These are phyloP conservation scores for Alces alces DNA, from an alignment of 2,113 vertebrate species.

Conservation along the genomic window DNA sequence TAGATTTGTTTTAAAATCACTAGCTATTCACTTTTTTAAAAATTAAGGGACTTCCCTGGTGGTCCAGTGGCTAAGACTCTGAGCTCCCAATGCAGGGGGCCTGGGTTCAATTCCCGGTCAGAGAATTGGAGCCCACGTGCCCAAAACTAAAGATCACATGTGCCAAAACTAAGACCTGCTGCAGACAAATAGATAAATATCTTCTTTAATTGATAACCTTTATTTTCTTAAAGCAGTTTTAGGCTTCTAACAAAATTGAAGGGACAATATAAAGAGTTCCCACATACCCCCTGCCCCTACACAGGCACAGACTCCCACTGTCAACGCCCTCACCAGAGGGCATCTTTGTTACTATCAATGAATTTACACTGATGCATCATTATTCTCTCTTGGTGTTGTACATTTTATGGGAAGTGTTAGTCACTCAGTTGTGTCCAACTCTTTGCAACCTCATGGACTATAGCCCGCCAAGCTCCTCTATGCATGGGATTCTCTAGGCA, in stretches of 20 bases:
- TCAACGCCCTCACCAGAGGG: neutral
- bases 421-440: neutral
- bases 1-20: neutral
- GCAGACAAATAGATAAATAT: neutral
- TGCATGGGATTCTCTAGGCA: neutral
- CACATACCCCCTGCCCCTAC: neutral
- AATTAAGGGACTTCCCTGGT: neutral
- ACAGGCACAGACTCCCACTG: neutral
- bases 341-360: neutral
- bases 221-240: neutral
- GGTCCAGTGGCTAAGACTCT: neutral
- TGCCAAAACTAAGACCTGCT: neutral
- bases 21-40: neutral
- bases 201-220: neutral
- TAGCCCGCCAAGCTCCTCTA: neutral
- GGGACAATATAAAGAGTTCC: neutral
- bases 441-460: neutral
- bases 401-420: neutral
- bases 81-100: neutral
- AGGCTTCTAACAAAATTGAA: neutral
- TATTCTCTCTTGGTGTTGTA: neutral
- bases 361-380: rapidly evolving
- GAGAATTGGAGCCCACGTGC: neutral
- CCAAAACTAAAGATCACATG: neutral
- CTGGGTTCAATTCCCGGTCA: neutral